Evolutionary conservation across 2,113 vertebrate species (phyloP).

Genomic region (Apodemus speciosus): DNA sequence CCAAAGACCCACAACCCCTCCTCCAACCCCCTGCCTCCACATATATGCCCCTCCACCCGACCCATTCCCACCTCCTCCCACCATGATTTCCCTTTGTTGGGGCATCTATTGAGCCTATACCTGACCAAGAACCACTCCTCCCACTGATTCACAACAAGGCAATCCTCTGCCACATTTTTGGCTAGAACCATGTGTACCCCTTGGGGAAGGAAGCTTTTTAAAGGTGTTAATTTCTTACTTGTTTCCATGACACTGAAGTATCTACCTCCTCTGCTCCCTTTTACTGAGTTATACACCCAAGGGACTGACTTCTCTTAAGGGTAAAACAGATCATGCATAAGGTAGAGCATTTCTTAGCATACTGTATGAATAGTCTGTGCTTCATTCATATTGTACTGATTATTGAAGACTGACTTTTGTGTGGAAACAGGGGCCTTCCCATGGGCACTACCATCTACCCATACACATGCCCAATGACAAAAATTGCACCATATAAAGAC

Average conservation of each 20-base stretch:
- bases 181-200: no score
- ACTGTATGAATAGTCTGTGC: neutral
- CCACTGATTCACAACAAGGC: no score
- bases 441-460: no score
- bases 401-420: neutral
- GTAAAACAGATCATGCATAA: neutral
- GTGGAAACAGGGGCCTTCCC: no score
- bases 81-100: no score
- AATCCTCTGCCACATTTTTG: no score
- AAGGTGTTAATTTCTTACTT: constrained; percentile 36
- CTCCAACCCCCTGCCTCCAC: no score
- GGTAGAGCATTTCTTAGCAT: neutral
- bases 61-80: no score
- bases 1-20: no score
- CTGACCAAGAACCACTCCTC: no score
- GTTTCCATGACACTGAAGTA: neutral
- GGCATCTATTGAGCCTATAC: no score
- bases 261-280: neutral
- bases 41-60: no score
- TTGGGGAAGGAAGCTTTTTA: neutral
- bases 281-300: neutral
- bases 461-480: neutral
- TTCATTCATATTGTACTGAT: neutral
- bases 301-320: neutral
- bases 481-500: neutral